Evolutionary conservation across 2,797 vertebrate genomes (phyloP), one percentile per base, ranked within the genome.

Genomic region (Pagetopsis macropterus): DNA sequence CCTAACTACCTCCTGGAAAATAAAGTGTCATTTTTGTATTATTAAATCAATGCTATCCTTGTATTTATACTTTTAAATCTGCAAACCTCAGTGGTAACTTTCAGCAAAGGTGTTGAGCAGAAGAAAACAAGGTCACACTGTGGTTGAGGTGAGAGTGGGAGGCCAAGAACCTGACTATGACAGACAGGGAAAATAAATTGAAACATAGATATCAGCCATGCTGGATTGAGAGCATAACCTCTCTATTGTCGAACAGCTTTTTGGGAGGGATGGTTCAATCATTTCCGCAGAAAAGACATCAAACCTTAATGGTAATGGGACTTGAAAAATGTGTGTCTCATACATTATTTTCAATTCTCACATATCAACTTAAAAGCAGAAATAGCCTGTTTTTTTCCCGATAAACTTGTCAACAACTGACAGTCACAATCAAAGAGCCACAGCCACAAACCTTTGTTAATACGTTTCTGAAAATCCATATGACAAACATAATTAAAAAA

Each of bases 401-500:
- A 9, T 45, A 50, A 65, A 41, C 65, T 49, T 19, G 44, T 70
- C 43, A 70, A 33, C 62, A 63, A 46, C 51, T 59, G 60, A 70
- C 41, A 67, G 43, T 12, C 45, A 58, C 52, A 49, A 45, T 43
- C 31, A 46, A 72, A 46, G 60, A 57, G 59, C 49, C 66, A 2
- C 44, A 63, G 51, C 52, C 27, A 51, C 19, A 23, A 68, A 19
- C 41, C 41, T 72, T 58, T 71, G 43, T 59, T 37, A 65, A 80
- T 37, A 62, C 0, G 12, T 63, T 14, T 49, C 64, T 33, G 79
- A 55, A 16, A 50, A 57, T 43, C 40, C 76, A 52, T 80, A 7
- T 51, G 45, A 61, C 27, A 31, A 23, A 50, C 65, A 74, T 68
- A 61, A 70, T 62, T 63, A 49, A 77, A 81, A 84, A 61, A 50